Evolutionary conservation across 2,888 invertebrate genomes (phyloP), one percentile per base, ranked within the genome.

Genomic region (Epistrophe grossulariae): DNA sequence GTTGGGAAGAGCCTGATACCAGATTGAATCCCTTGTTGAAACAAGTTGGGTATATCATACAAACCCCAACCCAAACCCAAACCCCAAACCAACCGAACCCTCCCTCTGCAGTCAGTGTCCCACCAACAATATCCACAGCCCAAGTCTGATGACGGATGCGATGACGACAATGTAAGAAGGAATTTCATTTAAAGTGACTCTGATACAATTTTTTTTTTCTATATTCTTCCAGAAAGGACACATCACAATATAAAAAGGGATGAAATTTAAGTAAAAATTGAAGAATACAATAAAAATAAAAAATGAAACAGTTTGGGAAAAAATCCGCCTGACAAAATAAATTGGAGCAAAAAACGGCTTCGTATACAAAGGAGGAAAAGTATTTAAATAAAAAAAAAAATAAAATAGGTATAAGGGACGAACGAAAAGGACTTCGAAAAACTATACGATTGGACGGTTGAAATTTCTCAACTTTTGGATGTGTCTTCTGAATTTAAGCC

Each of bases 101-200:
- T 45, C n/a, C 31, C 9, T 2, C 7, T 57, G n/a, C n/a, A 17
- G 8, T 48, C 17, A 15, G 2, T 57, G n/a, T 35, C 57, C 57
- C 17, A 5, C 31, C 35, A 45, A 79, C 64, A 79, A 64, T 64
- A 71, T 24, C 40, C 40, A 70, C 40, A 40, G 15, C 9, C 28
- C 55, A 52, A 2, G 50, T 15, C 31, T 77, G 72, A 79, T 85
- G 85, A 85, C 73, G 82, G 78, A 85, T 85, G 71, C 64, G 70
- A 74, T 82, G 85, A 82, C 78, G 62, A 85, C 82, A 85, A 85
- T 85, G 82, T 82, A 82, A 79, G 82, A 38, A 85, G 74, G 85
- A 85, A 85, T 85, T 85, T 82, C 85, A 74, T 82, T 85, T 85
- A 85, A 82, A 82, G 78, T 64, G 50, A 78, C 60, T 84, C 52